phyloP scores from a whole-genome alignment of 1,140 invertebrate species.

The Procambarus clarkii region DNA sequence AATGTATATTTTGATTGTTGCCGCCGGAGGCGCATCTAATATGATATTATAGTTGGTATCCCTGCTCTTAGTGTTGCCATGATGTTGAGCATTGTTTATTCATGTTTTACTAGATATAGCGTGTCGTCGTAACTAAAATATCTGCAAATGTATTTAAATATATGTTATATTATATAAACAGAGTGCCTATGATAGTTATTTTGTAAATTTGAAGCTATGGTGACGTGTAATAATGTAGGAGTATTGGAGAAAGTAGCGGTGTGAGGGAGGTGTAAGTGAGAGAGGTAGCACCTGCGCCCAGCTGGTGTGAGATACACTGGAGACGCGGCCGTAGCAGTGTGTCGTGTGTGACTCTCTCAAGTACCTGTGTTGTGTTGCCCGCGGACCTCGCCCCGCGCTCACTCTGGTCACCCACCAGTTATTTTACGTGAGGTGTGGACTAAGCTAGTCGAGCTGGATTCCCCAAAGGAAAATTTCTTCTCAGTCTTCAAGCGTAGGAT shows the following conservation, averaged over 20 bases:
- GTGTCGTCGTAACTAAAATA: not conserved
- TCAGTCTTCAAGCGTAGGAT: conserved; percentile 73
- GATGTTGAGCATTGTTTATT: not conserved
- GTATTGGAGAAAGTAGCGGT: not conserved
- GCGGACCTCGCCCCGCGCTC: not conserved
- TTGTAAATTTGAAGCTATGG: not conserved
- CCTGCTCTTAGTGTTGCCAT: not conserved
- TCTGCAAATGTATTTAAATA: not conserved
- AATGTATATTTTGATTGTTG: too few species aligned
- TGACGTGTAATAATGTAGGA: not conserved
- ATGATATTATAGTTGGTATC: not conserved
- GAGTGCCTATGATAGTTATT: not conserved
- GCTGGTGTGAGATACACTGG: not conserved
- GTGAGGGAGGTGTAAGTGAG: not conserved
- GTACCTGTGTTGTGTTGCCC: not conserved
- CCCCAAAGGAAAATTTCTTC: conserved; percentile 69
- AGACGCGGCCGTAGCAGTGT: not conserved
- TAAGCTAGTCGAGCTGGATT: conserved; percentile 62
- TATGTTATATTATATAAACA: not conserved
- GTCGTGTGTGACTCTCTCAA: not conserved
- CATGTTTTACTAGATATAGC: not conserved
- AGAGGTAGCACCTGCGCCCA: not conserved
- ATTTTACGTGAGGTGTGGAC: conserved; percentile 2
- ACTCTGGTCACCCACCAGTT: conserved; percentile 7
- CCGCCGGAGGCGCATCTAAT: too few species aligned